Conservation (phyloP, 2,888 invertebrate species). For the Andrena hattorfiana region DNA sequence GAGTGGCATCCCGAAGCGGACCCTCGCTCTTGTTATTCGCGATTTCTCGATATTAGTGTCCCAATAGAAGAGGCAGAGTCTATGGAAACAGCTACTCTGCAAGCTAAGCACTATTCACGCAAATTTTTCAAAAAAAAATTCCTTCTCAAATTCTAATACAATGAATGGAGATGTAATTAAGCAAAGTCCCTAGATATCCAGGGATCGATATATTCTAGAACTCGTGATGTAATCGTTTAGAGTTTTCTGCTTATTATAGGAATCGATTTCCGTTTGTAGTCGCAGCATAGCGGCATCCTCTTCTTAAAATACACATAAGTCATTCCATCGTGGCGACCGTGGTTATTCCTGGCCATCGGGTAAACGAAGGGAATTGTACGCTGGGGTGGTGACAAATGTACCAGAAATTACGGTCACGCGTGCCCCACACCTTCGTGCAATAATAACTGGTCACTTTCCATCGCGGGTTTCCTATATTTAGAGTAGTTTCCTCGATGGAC, state of each 20-base stretch:
- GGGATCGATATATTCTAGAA: no score
- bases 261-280: conserved; percentile 8
- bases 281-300: not conserved
- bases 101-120: no score
- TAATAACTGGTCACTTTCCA: conserved; percentile 33
- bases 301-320: conserved; percentile 36
- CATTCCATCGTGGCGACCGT: conserved; percentile 23
- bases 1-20: conserved; percentile 1
- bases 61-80: not conserved
- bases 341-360: conserved; percentile 48
- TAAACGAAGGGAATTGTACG: conserved; percentile 43
- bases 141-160: no score
- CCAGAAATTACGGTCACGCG: conserved; percentile 52
- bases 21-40: conserved; percentile 4
- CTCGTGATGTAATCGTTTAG: not conserved
- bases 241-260: no score
- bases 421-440: conserved; percentile 25
- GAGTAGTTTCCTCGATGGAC: not conserved
- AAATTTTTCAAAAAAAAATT: no score
- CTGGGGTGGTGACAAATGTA: conserved; percentile 56
- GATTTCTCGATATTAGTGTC: not conserved
- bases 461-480: conserved; percentile 40
- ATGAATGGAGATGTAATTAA: no score
- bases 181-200: no score
- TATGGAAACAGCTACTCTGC: no score